phyloP scores from a whole-genome alignment of 2,797 vertebrate genomes.

The Phylloscopus collybita region DNA sequence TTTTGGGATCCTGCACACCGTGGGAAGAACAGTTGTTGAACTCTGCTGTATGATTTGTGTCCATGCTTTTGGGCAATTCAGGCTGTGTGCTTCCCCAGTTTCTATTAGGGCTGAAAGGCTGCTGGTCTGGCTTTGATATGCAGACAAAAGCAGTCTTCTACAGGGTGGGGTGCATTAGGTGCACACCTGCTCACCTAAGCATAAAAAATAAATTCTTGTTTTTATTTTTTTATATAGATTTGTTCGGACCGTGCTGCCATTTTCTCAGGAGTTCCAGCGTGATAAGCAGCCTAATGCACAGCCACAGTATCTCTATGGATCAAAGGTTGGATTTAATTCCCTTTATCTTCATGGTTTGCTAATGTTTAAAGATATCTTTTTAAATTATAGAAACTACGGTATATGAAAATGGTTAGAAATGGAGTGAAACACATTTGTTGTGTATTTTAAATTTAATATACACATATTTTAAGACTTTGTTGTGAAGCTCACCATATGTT shows the following conservation, averaged over 20 bases:
- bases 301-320: slow-evolving; percentile 95
- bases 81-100: neutral
- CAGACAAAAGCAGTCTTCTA: neutral
- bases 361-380: neutral
- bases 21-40: neutral
- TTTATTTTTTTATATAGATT: slow-evolving; percentile 81
- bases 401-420: neutral
- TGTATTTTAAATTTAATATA: neutral
- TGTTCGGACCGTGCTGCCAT: slow-evolving; percentile 93
- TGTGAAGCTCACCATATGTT: neutral
- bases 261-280: slow-evolving; percentile 98
- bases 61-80: neutral
- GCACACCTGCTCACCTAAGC: neutral
- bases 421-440: neutral
- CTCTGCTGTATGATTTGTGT: neutral
- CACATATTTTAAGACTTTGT: neutral
- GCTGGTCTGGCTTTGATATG: neutral
- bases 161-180: neutral
- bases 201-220: neutral
- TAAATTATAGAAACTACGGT: neutral
- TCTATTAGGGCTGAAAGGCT: neutral
- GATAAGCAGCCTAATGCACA: slow-evolving; percentile 98
- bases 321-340: slow-evolving; percentile 85
- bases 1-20: neutral
- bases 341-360: neutral